Evolutionary conservation across 2,888 invertebrate species (phyloP).

Genomic region (Lasioglossum calceatum): DNA sequence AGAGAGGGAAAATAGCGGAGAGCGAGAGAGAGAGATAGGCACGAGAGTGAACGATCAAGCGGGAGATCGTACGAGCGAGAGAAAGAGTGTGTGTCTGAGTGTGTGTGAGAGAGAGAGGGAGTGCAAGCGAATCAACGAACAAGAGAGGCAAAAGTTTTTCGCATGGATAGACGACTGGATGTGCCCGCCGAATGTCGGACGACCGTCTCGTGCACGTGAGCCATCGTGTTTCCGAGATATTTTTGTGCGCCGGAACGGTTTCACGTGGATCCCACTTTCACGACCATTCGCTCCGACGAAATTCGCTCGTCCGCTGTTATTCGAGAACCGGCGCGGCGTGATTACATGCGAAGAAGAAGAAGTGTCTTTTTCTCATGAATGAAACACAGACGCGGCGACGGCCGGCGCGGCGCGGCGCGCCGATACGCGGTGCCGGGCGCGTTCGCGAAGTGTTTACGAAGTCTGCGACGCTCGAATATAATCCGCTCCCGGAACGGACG

Average conservation of each 20-base stretch:
- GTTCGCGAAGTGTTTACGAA: slow-evolving; percentile 20
- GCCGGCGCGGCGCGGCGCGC: background rate
- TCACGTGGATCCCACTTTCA: background rate
- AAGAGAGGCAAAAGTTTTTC: slow-evolving; percentile 49
- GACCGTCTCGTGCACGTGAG: slow-evolving; percentile 45
- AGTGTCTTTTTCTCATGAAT: slow-evolving; percentile 23
- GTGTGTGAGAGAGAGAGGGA: background rate
- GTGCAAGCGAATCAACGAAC: background rate
- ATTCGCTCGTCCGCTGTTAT: background rate
- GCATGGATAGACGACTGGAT: slow-evolving; percentile 50
- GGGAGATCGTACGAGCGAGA: slow-evolving; percentile 22
- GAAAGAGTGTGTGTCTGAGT: background rate
- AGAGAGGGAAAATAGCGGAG: background rate
- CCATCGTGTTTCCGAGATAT: slow-evolving; percentile 52
- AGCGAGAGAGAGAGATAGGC: slow-evolving; percentile 14
- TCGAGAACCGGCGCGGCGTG: too few relatives aligned
- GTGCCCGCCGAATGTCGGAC: slow-evolving; percentile 37
- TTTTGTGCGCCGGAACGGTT: slow-evolving; percentile 50
- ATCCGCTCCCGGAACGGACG: slow-evolving; percentile 10
- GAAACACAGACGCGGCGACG: slow-evolving; percentile 2
- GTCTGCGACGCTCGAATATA: slow-evolving; percentile 1
- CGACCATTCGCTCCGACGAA: background rate
- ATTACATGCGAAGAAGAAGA: background rate
- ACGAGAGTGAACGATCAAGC: slow-evolving; percentile 6
- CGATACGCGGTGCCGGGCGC: background rate